Base-by-base conservation (phyloP, 2,113 vertebrate genomes). In the Chascanopsetta lugubris region DNA sequence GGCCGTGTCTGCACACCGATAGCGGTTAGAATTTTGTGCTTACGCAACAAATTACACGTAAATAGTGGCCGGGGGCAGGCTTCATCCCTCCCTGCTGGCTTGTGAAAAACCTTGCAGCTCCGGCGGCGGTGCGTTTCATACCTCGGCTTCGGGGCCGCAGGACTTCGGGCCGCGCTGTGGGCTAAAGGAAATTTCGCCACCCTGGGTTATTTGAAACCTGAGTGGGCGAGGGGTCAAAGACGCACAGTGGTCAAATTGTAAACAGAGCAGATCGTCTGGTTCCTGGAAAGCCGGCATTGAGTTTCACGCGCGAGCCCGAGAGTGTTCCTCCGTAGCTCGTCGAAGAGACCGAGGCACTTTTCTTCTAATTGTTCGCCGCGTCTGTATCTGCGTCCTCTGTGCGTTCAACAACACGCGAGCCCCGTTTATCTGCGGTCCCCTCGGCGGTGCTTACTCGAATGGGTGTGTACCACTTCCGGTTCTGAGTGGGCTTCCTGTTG, bases 401-500 rank as follows among this genome's bases (percentile, higher is more conserved):
- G 1, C 4, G 21, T 60, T 27, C 48, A 60, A 58, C 36, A 11
- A 12, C 26, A 56, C 69, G 36, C n/a, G 49, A 43, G 48, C 17
- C 21, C 20, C 50, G 32, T 32, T n/a, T 46, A 58, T 69, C 22
- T 69, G 74, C 24, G 47, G 25, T 22, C 29, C 8, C 10, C 15
- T 25, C 6, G 38, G 47, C 8, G 25, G 56, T 64, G 36, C 66
- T 89, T 88, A 93, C 92, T 90, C 69, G 93, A 72, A 97, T 96
- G 2, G 95, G 95, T 17, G 94, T 91, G 82, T 96, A 97, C 95
- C 95, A 97, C 82, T 95, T 96, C 72, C 93, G 79, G 82, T 88
- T 87, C 59, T 94, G 94, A 29, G 93, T 87, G 6, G 82, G 71
- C 80, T 90, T 94, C 88, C 85, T 93, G 70, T 80, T 84, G 7